Conservation (phyloP, 2,797 vertebrate genomes). For the Sebastes minor region DNA sequence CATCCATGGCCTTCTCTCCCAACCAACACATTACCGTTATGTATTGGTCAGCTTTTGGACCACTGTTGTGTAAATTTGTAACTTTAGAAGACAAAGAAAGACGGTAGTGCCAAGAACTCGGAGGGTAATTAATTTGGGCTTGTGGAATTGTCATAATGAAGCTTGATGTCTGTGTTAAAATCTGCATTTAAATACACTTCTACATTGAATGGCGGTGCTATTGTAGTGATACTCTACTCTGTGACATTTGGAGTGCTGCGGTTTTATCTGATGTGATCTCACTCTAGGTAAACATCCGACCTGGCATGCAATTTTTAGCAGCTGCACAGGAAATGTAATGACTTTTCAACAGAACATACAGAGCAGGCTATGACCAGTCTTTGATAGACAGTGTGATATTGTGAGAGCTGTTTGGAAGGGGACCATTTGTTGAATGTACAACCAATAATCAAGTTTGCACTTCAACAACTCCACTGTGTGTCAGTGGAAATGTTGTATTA, state of each 20-base stretch:
- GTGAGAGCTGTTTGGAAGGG: background rate
- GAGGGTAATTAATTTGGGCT: too few relatives aligned
- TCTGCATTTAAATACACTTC: slow-evolving; percentile 44
- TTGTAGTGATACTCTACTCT: slow-evolving; percentile 39
- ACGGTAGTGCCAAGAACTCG: background rate
- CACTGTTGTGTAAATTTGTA: background rate
- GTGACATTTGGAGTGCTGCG: slow-evolving; percentile 13
- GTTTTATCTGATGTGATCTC: slow-evolving; percentile 69
- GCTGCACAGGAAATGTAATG: slow-evolving; percentile 62
- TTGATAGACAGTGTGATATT: background rate
- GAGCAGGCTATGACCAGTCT: background rate
- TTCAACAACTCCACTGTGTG: background rate
- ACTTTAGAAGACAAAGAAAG: slow-evolving; percentile 12
- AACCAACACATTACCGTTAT: background rate
- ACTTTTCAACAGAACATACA: slow-evolving; percentile 24
- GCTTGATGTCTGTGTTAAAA: slow-evolving; percentile 10
- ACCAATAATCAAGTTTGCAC: background rate
- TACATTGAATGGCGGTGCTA: slow-evolving; percentile 18
- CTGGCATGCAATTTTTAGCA: slow-evolving; percentile 60
- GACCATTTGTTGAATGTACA: background rate
- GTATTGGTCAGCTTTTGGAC: background rate
- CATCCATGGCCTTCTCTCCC: background rate
- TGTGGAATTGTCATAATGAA: slow-evolving; percentile 29
- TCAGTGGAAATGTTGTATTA: background rate
- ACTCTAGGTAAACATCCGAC: slow-evolving; percentile 72